These are phyloP conservation scores for Lepas anatifera DNA, from an alignment of 2,888 invertebrate species.

Conservation along the genomic window DNA sequence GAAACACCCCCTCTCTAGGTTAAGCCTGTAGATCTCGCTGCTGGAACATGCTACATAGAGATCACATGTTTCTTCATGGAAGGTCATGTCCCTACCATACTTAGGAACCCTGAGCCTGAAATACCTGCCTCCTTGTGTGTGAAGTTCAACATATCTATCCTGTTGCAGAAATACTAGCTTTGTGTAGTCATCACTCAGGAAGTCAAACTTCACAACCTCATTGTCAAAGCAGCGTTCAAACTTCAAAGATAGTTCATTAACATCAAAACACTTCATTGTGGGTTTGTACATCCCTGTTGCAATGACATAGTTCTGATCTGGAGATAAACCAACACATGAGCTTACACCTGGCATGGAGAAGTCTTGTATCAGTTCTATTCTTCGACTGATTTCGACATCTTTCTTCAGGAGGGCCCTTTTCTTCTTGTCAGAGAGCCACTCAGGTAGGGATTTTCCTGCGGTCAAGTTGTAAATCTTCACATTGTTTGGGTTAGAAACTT, in stretches of 20 bases:
- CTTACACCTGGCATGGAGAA: conserved; percentile 98
- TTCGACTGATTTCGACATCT: conserved; percentile 73
- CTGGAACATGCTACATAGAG: conserved; percentile 62
- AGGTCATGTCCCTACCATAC: conserved; percentile 87
- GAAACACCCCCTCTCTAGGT: conserved; percentile 91
- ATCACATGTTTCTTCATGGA: conserved; percentile 80
- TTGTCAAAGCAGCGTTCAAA: conserved; percentile 97
- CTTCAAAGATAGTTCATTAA: conserved; percentile 87
- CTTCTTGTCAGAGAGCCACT: conserved; percentile 83
- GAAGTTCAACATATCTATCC: conserved; percentile 89
- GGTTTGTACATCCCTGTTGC: conserved; percentile 95
- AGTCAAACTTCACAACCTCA: conserved; percentile 85
- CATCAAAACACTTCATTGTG: conserved; percentile 88
- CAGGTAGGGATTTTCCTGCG: conserved; percentile 90
- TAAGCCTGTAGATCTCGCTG: conserved; percentile 79
- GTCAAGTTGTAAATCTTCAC: conserved; percentile 97
- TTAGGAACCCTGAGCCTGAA: conserved; percentile 83
- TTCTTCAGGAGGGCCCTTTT: conserved; percentile 68
- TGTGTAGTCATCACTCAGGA: conserved; percentile 88
- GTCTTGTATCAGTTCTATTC: conserved; percentile 95
- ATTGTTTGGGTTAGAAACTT: conserved; percentile 84
- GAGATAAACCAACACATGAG: conserved; percentile 66
- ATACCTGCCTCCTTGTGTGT: conserved; percentile 84
- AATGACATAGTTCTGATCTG: conserved; percentile 82
- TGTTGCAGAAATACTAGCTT: conserved; percentile 83